Base-by-base conservation (phyloP, 2,113 vertebrate genomes). In the Vidua macroura region DNA sequence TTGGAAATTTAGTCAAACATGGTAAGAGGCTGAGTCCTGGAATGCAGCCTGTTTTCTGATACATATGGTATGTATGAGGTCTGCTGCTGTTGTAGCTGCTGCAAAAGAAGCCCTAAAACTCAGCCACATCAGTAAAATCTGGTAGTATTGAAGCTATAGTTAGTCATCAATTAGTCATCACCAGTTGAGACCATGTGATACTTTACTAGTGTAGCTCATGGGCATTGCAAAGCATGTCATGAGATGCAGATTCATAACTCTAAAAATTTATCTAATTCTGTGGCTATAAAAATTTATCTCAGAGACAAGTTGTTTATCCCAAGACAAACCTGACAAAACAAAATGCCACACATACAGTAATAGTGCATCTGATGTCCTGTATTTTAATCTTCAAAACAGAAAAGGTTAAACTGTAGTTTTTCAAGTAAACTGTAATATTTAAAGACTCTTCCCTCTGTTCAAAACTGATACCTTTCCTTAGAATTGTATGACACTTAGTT, bases 321-420 rank as follows among this genome's bases (percentile, higher is more conserved):
- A 2, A 76, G 58, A 88, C 35, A 46, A 83, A 60, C 28, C 30
- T 83, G 33, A 28, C 44, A 56, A 77, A 76, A 52, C 28, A 43
- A 49, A 59, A 46, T 9, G 5, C 25, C 48, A 11, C 7, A 2
- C 8, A 12, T 77, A 46, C 25, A 44, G 53, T 39, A 28, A 25
- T 49, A 64, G 21, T 75, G 21, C 9, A 39, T 72, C 44, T 75
- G 33, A 37, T 83, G 31, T 7, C 33, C 74, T 63, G 7, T 66
- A 23, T 63, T 91, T 91, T 89, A 69, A 35, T 86, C 14, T 86
- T 88, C 43, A 46, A 68, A 90, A 67, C n/a, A 74, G n/a, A 76
- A 77, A 53, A 58, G 7, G 11, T 39, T 88, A 37, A 74, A 83
- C 19, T 48, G 11, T 22, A 41, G 7, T 58, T 68, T 77, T 86